Evolutionary conservation across 2,113 vertebrate species (phyloP), one percentile per base, ranked within the genome.

Genomic region (Megaceryle torquata): DNA sequence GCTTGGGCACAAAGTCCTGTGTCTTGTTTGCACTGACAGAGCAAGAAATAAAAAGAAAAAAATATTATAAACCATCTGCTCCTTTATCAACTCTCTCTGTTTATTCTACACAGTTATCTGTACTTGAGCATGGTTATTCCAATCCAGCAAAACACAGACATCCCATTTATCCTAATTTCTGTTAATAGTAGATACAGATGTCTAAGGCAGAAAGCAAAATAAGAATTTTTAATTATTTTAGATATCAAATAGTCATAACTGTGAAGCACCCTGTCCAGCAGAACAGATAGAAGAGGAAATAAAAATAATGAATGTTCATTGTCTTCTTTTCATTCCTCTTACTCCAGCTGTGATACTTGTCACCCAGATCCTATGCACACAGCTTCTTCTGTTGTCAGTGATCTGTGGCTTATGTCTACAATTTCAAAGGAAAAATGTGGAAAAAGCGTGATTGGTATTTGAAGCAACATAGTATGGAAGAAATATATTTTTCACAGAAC

Each of bases 101-200:
- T 25, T 88, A 46, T 89, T 93, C 61, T 95, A n/a, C 56, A 54
- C 15, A 87, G 26, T 95, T 94, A 53, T 25, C 48, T 92, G 25
- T 72, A 59, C 48, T 90, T 78, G 8, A 84, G 48, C 13, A 80
- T 56, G 70, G 56, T 91, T 82, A 86, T 64, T 94, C 51, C 82
- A 92, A 41, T 33, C 7, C 13, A 80, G 68, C 50, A 83, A 54
- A 88, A 70, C 67, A 87, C 28, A 57, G 57, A 68, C 37, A 82
- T 21, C 43, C 61, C 35, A 51, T 96, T 97, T 97, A 87, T 97
- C 89, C 91, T 87, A 80, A 88, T 96, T 95, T 94, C 70, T 95
- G 44, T 85, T 44, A 35, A 79, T 60, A 97, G 77, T 57, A 86
- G 81, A 78, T 76, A 77, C 68, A 95, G 72, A 95, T 72, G 22